These are phyloP conservation scores for Nesometra sesokonis DNA, from an alignment of 35 echinoderm and acorn worm species.

Conservation along the genomic window DNA sequence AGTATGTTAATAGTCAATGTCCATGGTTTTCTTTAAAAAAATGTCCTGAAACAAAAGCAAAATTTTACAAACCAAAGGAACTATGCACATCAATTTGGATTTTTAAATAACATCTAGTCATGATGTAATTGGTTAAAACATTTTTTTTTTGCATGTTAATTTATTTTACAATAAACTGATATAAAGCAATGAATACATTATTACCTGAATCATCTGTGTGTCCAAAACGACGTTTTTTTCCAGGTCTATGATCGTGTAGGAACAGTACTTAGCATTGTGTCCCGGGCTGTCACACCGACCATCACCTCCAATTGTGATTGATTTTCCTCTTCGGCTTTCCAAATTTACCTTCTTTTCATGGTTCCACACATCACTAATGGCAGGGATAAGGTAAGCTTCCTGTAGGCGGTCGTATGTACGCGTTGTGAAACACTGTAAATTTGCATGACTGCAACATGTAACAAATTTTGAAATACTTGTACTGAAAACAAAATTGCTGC, in stretches of 20 bases:
- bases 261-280: constrained; percentile 38
- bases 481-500: background rate
- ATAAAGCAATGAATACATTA: no score
- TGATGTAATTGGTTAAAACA: no score
- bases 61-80: no score
- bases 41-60: no score
- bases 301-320: constrained; percentile 12
- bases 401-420: background rate
- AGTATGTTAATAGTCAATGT: no score
- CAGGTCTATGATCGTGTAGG: constrained; percentile 27
- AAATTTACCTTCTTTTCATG: background rate
- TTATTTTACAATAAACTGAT: no score
- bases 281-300: constrained; percentile 29
- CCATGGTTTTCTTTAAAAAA: no score
- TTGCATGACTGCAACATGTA: background rate
- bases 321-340: background rate
- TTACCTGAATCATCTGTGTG: constrained; percentile 17
- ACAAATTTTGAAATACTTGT: background rate
- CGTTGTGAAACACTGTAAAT: background rate
- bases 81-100: no score
- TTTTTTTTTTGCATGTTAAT: no score
- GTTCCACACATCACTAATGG: background rate
- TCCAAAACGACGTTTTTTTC: constrained; percentile 14
- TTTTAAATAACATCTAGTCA: no score
- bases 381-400: background rate